phyloP scores from a whole-genome alignment of 2,113 vertebrate genomes.

The Mungos mungo region DNA sequence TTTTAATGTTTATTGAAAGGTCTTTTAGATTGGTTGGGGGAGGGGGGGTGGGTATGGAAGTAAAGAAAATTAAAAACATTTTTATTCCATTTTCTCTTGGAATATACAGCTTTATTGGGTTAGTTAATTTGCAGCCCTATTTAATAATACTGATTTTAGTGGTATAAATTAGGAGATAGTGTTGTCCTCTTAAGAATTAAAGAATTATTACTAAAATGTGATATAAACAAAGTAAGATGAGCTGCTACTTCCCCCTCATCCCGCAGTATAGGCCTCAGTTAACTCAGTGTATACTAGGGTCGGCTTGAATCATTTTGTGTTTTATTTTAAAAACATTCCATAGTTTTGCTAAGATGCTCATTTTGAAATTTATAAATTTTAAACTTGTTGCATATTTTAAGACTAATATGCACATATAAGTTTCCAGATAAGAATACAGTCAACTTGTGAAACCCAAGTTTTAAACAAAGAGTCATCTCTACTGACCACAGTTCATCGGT shows the following conservation, averaged over 20 bases:
- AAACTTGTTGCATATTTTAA: slow-evolving; percentile 45
- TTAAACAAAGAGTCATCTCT: background rate
- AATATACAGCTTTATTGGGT: slow-evolving; percentile 26
- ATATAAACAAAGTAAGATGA: background rate
- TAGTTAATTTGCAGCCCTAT: slow-evolving; percentile 38
- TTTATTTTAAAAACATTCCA: slow-evolving; percentile 31
- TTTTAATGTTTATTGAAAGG: slow-evolving; percentile 63
- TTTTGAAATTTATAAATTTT: slow-evolving; percentile 54
- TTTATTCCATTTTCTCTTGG: slow-evolving; percentile 10
- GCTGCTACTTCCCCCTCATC: background rate
- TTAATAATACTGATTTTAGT: slow-evolving; percentile 26
- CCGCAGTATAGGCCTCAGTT: background rate
- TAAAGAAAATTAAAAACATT: slow-evolving; percentile 34
- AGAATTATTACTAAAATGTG: slow-evolving; percentile 26
- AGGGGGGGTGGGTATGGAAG: background rate
- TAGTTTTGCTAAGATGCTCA: slow-evolving; percentile 13
- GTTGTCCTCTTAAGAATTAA: slow-evolving; percentile 40
- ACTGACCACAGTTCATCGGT: background rate
- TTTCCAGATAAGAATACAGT: background rate
- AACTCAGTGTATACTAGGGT: slow-evolving; percentile 26
- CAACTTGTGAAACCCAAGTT: slow-evolving; percentile 28
- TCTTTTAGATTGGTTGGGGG: slow-evolving; percentile 41
- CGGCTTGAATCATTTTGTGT: slow-evolving; percentile 31
- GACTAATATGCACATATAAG: slow-evolving; percentile 25
- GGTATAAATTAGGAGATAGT: background rate